These are phyloP conservation scores for Martes flavigula DNA, from an alignment of 2,797 vertebrate genomes.

Conservation along the genomic window DNA sequence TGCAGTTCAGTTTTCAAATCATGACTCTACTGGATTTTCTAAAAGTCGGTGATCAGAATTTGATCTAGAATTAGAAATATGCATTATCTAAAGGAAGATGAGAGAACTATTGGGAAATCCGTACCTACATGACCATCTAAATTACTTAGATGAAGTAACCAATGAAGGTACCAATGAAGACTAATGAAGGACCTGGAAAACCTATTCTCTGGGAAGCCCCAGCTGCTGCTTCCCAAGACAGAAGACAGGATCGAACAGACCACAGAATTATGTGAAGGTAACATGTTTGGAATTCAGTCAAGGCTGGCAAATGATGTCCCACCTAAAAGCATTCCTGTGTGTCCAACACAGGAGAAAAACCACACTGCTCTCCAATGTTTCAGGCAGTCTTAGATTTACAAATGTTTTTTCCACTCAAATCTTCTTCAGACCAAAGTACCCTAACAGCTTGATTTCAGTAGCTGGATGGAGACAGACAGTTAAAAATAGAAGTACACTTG, in stretches of 20 bases:
- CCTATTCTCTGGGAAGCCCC: background rate
- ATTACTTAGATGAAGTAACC: background rate
- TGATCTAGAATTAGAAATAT: background rate
- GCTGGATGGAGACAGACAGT: background rate
- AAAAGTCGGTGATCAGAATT: background rate
- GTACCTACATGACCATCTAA: background rate
- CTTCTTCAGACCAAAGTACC: background rate
- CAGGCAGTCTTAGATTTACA: background rate
- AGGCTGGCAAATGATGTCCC: background rate
- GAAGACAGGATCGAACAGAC: background rate
- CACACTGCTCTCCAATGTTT: background rate
- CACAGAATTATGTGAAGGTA: background rate
- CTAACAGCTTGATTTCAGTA: background rate
- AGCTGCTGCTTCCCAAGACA: background rate
- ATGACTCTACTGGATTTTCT: background rate
- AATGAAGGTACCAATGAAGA: constrained; percentile 16
- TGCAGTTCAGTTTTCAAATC: constrained; percentile 28
- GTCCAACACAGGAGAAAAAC: background rate
- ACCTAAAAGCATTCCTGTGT: background rate
- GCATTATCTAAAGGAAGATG: constrained; percentile 30
- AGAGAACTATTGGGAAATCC: background rate
- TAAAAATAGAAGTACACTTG: background rate
- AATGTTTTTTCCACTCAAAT: background rate
- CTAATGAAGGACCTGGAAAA: background rate
- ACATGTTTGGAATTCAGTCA: background rate